Evolutionary conservation across 2,113 vertebrate genomes (phyloP), one percentile per base, ranked within the genome.

Genomic region (Solea senegalensis): DNA sequence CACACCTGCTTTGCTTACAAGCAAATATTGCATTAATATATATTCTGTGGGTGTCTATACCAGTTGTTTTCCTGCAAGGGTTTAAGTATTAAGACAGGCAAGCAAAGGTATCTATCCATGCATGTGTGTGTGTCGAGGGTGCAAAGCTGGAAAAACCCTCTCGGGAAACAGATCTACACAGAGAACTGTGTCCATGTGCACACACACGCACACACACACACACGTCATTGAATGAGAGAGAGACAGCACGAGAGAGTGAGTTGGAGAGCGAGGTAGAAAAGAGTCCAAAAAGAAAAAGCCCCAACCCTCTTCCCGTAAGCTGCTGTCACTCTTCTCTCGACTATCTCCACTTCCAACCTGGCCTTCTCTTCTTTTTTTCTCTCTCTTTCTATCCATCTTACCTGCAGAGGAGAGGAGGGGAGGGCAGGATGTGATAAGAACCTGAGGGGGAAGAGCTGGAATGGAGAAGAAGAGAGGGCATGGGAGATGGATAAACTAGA

Each of bases 251-350:
- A 65, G 44, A 65, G 60, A 16, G 16, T 10, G 51, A 77, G 28
- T 26, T 68, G 51, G 55, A 51, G 56, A 8, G 57, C 48, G 69
- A 69, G 41, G 76, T 14, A 69, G 55, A 72, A 69, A 72, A 63
- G 49, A 39, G 39, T 10, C 15, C n/a, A 12, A 51, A 55, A 27
- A 60, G 58, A 69, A 58, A 46, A 13, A 55, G 61, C 70, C 75
- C 59, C 69, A 46, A 53, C 69, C 66, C 63, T 39, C 63, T 85
- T 58, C 12, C 79, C 64, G 16, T 81, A 74, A 89, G 84, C 79
- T 81, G 78, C 76, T 89, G 87, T 89, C 87, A 84, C 78, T 87
- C 81, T 83, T 75, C 72, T 56, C 61, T 72, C 14, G 46, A n/a
- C 69, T 76, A 86, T 86, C 82, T 83, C 51, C 61, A 72, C 69